Base-by-base conservation (phyloP, 2,888 invertebrate genomes). In the Rhamnusium bicolor region DNA sequence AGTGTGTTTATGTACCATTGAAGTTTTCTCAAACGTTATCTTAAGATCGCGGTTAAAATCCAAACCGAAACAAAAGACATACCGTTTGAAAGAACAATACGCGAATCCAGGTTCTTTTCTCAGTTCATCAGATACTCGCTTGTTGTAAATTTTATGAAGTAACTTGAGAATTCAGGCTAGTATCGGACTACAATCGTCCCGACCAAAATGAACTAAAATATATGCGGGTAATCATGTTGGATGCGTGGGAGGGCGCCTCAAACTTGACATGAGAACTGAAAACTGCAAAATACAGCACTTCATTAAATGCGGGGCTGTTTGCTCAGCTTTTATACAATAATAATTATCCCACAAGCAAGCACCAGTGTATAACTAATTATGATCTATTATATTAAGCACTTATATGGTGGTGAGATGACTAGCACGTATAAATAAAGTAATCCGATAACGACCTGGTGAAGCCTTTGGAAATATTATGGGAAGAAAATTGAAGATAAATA, bases 111-210 rank as follows among this genome's bases (percentile, higher is more conserved):
- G 67, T 71, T 74, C 74, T 73, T 74, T 77, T 76, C 68, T 73
- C 73, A 73, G 74, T 79, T 68, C 73, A 80, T 81, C 80, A 79
- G 82, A 82, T 81, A 80, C 69, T 73, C 75, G 79, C 40, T 75
- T 69, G 76, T 80, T 80, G 78, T 79, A 75, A 77, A 81, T 83
- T 82, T 82, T 80, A 82, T 78, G 80, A 77, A 75, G 82, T 82
- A 82, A 82, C 82, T 74, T 66, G 81, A 82, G 80, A 84, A 81
- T 83, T 82, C 76, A 77, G 79, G 73, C 81, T 73, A 78, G 84
- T 83, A 83, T 84, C 84, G 79, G 79, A 84, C 84, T 84, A 84
- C 84, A 83, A 82, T 84, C 82, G 78, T 61, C 72, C 81, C 82
- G 82, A 78, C 81, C 75, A 76, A 82, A 78, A 78, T 79, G 79